A percentile compares a stretch with the other conserved stretches of the same genome.
Conservation (phyloP, 2,113 vertebrate species). For the Tachuris rubrigastra region DNA sequence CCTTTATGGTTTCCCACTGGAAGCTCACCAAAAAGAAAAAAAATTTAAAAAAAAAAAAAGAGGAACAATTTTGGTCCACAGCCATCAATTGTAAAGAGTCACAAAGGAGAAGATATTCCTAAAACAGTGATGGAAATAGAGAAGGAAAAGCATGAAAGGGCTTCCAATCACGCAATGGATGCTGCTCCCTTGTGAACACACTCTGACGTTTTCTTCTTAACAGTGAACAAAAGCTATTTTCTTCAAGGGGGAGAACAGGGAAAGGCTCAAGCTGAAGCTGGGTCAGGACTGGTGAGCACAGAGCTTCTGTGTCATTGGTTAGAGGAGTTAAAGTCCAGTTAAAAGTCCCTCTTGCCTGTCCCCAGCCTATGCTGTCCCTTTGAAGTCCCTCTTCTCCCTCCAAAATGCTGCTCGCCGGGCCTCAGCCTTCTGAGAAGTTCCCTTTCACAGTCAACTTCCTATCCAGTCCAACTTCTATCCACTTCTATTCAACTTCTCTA, state of each 20-base stretch:
- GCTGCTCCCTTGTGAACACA: background rate
- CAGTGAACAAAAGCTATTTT: background rate
- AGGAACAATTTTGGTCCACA: background rate
- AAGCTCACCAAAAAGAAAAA: background rate
- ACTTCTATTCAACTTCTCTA: background rate
- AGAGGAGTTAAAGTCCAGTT: background rate
- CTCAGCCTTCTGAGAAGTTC: background rate
- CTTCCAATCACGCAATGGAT: background rate
- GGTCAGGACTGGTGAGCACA: background rate
- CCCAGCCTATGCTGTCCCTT: background rate
- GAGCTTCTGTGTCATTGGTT: background rate
- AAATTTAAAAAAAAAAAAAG: background rate
- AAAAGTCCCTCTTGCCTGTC: background rate
- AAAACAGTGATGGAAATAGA: background rate
- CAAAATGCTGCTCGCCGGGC: background rate
- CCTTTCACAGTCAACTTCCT: background rate
- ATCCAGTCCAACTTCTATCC: background rate
- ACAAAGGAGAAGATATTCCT: background rate
- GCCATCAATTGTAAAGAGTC: background rate
- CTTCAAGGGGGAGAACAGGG: background rate
- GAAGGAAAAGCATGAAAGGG: background rate
- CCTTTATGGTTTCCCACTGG: background rate
- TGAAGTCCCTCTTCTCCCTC: background rate
- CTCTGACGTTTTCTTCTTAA: background rate
- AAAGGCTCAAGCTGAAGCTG: background rate